These are phyloP conservation scores for Hucho hucho DNA, from an alignment of 2,113 vertebrate genomes.

Conservation along the genomic window DNA sequence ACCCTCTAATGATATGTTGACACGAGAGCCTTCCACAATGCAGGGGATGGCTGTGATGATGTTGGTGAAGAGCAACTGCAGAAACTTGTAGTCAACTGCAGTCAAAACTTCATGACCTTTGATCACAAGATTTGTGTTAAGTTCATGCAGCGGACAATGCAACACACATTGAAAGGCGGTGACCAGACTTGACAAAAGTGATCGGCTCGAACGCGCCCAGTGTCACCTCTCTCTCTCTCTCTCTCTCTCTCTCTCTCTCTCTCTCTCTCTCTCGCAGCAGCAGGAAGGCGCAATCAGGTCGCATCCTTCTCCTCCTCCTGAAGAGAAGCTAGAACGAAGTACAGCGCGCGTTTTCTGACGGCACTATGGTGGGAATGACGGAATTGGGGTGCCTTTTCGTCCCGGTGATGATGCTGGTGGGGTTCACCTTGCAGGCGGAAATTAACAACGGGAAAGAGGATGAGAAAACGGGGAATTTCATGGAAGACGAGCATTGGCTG, in stretches of 20 bases:
- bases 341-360: constrained; percentile 32
- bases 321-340: constrained; percentile 43
- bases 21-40: no score
- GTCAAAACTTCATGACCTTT: no score
- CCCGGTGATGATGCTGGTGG: constrained; percentile 73
- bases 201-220: constrained; percentile 49
- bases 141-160: no score
- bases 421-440: constrained; percentile 72
- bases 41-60: no score
- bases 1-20: no score
- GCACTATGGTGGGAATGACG: constrained; percentile 70
- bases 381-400: constrained; percentile 70
- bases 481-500: constrained; percentile 98
- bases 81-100: no score
- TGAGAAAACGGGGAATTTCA: constrained; percentile 89
- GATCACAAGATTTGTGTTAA: no score
- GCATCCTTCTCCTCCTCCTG: constrained; percentile 60
- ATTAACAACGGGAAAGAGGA: constrained; percentile 77
- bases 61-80: no score
- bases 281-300: constrained; percentile 79
- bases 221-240: constrained; percentile 44
- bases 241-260: constrained; percentile 35
- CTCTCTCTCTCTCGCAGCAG: constrained; percentile 38
- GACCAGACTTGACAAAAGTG: not conserved
- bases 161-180: no score